Base-by-base conservation (phyloP, 2,888 invertebrate genomes). In the Plutella xylostella region DNA sequence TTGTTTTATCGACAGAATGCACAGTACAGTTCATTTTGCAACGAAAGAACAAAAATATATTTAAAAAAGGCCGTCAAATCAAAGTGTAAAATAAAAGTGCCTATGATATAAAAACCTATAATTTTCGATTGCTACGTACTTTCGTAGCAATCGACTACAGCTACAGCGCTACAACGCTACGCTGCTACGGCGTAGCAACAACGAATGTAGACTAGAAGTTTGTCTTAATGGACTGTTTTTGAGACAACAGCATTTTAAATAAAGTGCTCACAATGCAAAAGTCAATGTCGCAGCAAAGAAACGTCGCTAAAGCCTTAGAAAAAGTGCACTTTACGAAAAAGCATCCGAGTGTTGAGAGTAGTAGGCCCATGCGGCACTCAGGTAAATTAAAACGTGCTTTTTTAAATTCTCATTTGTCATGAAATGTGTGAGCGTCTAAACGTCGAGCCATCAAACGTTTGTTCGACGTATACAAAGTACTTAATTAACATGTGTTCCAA, bases 321-420 rank as follows among this genome's bases (percentile, higher is more conserved):
- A n/a, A 64, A 65, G 67, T 69, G 72, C 70, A 69, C 70, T 73
- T 73, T 72, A 69, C 66, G 62, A 67, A 73, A 69, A 69, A 65
- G 68, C 69, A 70, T 64, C 65, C 69, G 28, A 31, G 15, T 43
- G 17, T 15, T 43, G 43, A 46, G 43, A 48, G 45, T 44, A 21
- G 42, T 39, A 37, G 39, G 28, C 34, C 6, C 70, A 50, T 53
- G 68, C 65, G 57, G 55, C 38, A 31, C 42, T 83, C 82, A 82
- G 82, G 77, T 73, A 69, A 80, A 83, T 83, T 83, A 83, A 82
- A 80, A 75, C 35, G 38, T 20, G 46, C 65, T 68, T 66, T 59
- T 68, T 62, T 60, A 66, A 55, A 61, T 68, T 65, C 62, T 68
- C 75, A 70, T 74, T 78, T 78, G 74, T 77, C 22, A 50, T 61